Conservation (phyloP, 2,797 vertebrate species). For the Scarus forsteni region DNA sequence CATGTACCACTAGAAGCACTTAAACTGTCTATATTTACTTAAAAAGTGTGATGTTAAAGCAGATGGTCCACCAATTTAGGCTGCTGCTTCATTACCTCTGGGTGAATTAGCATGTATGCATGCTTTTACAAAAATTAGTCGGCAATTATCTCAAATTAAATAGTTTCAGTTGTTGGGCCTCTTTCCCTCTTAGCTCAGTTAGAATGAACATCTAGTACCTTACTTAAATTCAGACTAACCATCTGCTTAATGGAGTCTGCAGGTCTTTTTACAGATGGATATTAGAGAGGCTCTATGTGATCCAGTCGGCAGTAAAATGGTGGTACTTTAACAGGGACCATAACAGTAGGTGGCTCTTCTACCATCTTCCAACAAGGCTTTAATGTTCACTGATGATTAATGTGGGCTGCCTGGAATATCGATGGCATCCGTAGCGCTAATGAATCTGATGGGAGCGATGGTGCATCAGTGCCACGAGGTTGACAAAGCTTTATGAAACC, state of each 20-base stretch:
- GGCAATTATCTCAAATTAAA: constrained; percentile 30
- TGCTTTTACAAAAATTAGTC: constrained; percentile 32
- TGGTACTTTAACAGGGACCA: constrained; percentile 6
- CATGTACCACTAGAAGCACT: too few relatives aligned
- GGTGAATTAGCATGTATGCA: constrained; percentile 38
- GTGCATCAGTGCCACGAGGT: constrained; percentile 23
- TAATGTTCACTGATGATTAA: constrained; percentile 63
- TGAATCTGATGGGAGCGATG: constrained; percentile 47
- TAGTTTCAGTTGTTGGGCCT: constrained; percentile 1
- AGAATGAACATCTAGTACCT: constrained; percentile 18
- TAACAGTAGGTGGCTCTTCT: constrained; percentile 50
- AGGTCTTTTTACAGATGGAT: constrained; percentile 16
- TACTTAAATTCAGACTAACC: constrained; percentile 20
- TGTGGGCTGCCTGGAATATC: constrained; percentile 42
- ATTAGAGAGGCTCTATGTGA: constrained; percentile 20
- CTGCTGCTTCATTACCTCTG: constrained; percentile 40
- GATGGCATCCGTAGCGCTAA: constrained; percentile 49
- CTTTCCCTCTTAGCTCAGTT: constrained; percentile 21
- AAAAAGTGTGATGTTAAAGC: constrained; percentile 33
- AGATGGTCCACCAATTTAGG: constrained; percentile 34
- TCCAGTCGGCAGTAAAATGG: constrained; percentile 13
- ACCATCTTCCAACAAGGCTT: constrained; percentile 47
- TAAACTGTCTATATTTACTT: constrained; percentile 12
- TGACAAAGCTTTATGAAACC: constrained; percentile 35
- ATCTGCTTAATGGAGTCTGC: constrained; percentile 46